Conservation (phyloP, 2,888 invertebrate genomes). For the Andricus quercusramuli region DNA sequence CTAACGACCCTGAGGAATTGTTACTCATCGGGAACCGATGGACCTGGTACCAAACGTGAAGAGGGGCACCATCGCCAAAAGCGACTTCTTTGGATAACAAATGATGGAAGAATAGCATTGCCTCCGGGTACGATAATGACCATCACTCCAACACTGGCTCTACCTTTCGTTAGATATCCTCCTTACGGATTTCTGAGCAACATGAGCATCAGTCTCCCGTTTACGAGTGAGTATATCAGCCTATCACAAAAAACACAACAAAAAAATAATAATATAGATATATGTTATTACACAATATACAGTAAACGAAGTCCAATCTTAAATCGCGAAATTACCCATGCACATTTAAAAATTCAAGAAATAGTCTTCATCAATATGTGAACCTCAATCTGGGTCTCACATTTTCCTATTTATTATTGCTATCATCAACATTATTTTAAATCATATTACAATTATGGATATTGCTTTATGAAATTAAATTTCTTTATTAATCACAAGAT, state of each 20-base stretch:
- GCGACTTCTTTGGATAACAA: conserved; percentile 91
- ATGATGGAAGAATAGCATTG: conserved; percentile 89
- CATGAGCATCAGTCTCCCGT: conserved; percentile 90
- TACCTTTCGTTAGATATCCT: conserved; percentile 91
- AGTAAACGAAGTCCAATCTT: no score
- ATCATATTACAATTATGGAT: no score
- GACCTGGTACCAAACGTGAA: conserved; percentile 38
- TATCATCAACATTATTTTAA: no score
- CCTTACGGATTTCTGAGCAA: conserved; percentile 92
- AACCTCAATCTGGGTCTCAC: no score
- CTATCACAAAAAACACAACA: background rate
- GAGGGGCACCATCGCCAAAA: conserved; percentile 87
- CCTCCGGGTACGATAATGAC: conserved; percentile 91
- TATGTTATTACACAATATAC: no score
- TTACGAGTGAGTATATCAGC: conserved; percentile 85
- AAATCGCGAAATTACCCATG: no score
- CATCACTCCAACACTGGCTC: conserved; percentile 88
- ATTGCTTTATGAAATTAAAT: no score
- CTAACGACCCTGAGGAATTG: conserved; percentile 51
- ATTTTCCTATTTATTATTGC: no score
- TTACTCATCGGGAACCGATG: conserved; percentile 49
- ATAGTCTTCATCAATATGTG: no score
- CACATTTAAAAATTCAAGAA: no score
- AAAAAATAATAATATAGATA: no score
- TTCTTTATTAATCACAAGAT: no score